Percentiles rank a stretch among this genome's conserved stretches.
Conservation (phyloP, 2,113 vertebrate genomes). For the Nymphicus hollandicus region DNA sequence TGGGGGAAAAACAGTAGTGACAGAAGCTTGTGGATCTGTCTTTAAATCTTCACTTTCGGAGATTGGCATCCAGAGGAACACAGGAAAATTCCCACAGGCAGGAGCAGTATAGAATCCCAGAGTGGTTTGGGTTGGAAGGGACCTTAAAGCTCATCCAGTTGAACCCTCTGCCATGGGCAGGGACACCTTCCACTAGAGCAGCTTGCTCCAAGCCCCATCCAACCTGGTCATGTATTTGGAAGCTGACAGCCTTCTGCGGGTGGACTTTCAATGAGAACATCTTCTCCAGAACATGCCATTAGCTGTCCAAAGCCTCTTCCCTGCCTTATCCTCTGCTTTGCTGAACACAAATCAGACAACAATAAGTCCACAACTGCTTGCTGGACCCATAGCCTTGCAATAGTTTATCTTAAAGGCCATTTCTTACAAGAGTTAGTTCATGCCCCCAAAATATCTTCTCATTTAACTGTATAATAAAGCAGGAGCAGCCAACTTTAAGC, state of each 20-base stretch:
- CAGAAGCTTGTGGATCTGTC: neutral
- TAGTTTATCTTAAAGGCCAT: neutral
- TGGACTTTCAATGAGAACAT: neutral
- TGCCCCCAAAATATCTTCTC: neutral
- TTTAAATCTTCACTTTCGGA: neutral
- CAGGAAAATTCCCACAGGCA: neutral
- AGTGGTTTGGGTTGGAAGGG: neutral
- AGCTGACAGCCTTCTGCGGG: neutral
- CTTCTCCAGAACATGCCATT: neutral
- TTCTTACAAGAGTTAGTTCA: neutral
- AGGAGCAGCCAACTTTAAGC: neutral
- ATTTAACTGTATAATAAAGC: neutral
- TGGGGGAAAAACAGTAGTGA: too few relatives aligned
- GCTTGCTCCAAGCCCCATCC: neutral
- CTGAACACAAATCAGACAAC: neutral
- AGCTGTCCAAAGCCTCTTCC: neutral
- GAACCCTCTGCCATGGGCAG: neutral
- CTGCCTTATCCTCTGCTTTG: neutral
- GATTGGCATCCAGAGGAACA: neutral
- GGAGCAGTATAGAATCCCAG: neutral
- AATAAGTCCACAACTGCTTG: neutral
- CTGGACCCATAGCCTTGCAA: neutral
- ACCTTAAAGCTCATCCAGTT: neutral
- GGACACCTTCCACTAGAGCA: neutral
- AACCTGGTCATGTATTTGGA: neutral